These are phyloP conservation scores for Dinoponera quadriceps DNA, from an alignment of 1,140 invertebrate genomes.

Conservation along the genomic window DNA sequence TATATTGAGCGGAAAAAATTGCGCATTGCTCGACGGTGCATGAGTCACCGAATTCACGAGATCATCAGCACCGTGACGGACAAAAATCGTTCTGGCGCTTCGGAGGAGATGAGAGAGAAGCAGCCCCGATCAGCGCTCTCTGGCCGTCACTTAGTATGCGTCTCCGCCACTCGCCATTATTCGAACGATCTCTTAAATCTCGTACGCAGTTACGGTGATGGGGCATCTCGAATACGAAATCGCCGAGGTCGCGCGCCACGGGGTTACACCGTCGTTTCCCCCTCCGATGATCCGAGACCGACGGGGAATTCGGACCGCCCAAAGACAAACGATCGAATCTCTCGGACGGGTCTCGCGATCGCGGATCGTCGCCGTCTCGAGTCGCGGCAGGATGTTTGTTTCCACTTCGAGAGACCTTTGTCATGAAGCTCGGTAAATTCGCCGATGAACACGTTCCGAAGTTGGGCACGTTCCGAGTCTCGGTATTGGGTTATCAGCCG, in stretches of 20 bases:
- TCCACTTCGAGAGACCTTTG: background rate
- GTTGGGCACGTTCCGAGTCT: slow-evolving; percentile 5
- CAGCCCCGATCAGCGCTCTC: background rate
- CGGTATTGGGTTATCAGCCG: slow-evolving; percentile 18
- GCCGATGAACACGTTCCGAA: slow-evolving; percentile 13
- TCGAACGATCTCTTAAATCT: slow-evolving; percentile 55
- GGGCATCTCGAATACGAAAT: slow-evolving; percentile 43
- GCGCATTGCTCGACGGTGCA: background rate
- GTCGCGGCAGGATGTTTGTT: slow-evolving; percentile 11
- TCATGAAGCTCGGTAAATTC: background rate
- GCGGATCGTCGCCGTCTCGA: background rate
- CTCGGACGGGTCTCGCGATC: background rate
- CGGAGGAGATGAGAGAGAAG: background rate
- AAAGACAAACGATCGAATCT: slow-evolving; percentile 10
- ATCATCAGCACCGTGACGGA: background rate
- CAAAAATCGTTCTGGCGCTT: background rate
- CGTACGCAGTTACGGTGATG: slow-evolving; percentile 28
- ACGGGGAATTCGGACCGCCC: background rate
- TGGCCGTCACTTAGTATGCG: slow-evolving; percentile 44
- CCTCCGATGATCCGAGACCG: slow-evolving; percentile 43
- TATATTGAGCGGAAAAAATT: no score
- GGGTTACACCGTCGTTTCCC: background rate
- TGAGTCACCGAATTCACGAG: background rate
- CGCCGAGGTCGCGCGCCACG: background rate
- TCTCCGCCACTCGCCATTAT: slow-evolving; percentile 44